phyloP scores from a whole-genome alignment of 2,797 vertebrate species.

The Pseudochaenichthys georgianus region DNA sequence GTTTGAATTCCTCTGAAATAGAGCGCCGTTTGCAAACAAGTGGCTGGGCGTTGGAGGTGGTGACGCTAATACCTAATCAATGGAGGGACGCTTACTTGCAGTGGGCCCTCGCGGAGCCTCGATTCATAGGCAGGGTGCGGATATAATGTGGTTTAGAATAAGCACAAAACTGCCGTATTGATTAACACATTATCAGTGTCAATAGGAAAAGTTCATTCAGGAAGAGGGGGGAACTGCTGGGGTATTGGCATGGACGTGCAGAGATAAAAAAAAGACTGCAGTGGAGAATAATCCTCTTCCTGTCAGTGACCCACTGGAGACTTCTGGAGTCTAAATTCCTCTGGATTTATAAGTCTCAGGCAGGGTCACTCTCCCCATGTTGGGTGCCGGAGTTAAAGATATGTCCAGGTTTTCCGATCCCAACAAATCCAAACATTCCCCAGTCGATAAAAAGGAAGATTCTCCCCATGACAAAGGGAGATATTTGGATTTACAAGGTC shows the following conservation, averaged over 20 bases:
- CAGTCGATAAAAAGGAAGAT: slow-evolving; percentile 32
- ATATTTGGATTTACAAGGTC: slow-evolving; percentile 28
- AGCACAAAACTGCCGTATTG: slow-evolving; percentile 67
- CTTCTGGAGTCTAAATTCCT: no score
- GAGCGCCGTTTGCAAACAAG: slow-evolving; percentile 73
- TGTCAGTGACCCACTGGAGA: background rate
- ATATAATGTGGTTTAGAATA: slow-evolving; percentile 66
- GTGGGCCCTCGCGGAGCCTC: slow-evolving; percentile 48
- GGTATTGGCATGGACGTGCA: slow-evolving; percentile 14
- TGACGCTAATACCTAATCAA: slow-evolving; percentile 79
- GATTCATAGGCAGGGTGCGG: slow-evolving; percentile 53
- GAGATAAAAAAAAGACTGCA: slow-evolving; percentile 20
- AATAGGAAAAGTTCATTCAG: slow-evolving; percentile 55
- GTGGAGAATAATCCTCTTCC: slow-evolving; percentile 36
- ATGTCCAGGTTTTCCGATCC: slow-evolving; percentile 39
- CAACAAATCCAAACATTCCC: slow-evolving; percentile 55
- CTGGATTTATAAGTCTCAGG: slow-evolving; percentile 9
- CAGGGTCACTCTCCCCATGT: slow-evolving; percentile 40
- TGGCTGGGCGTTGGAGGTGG: slow-evolving; percentile 63
- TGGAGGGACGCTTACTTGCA: slow-evolving; percentile 66
- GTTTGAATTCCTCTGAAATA: slow-evolving; percentile 74
- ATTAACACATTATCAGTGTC: slow-evolving; percentile 67
- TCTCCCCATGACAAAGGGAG: slow-evolving; percentile 26
- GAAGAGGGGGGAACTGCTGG: slow-evolving; percentile 44
- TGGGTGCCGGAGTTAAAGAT: slow-evolving; percentile 40